Evolutionary conservation across 2,113 vertebrate species (phyloP).

Genomic region (Otus sunia): DNA sequence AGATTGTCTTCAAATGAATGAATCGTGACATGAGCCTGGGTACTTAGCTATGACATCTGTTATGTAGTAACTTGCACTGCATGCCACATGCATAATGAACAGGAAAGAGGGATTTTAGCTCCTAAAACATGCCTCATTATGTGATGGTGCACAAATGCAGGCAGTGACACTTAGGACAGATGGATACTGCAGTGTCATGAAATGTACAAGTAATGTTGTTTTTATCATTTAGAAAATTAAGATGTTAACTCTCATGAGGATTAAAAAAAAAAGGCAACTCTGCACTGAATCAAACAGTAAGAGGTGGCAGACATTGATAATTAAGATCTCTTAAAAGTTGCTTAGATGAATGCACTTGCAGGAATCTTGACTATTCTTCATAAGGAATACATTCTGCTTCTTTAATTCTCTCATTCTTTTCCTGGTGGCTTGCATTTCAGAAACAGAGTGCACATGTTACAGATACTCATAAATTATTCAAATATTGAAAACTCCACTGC

Average conservation of each 20-base stretch:
- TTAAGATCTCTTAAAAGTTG: not conserved
- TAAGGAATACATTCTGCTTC: not conserved
- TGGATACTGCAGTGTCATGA: conserved; percentile 41
- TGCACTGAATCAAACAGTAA: not conserved
- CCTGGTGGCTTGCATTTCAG: not conserved
- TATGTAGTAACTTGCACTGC: conserved; percentile 69
- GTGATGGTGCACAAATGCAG: conserved; percentile 37
- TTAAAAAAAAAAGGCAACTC: not conserved
- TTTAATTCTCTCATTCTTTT: not conserved
- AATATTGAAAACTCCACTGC: not conserved
- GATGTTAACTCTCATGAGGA: not conserved
- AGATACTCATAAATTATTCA: not conserved
- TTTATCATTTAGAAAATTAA: conserved; percentile 47
- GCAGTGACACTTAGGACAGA: conserved; percentile 40
- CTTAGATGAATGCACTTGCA: not conserved
- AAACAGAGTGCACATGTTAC: not conserved
- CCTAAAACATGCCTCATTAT: conserved; percentile 56
- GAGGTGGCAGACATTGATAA: not conserved
- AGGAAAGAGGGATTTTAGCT: conserved; percentile 53
- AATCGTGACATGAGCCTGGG: conserved; percentile 71
- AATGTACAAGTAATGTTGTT: conserved; percentile 27
- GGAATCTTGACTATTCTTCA: not conserved
- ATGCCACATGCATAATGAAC: conserved; percentile 69
- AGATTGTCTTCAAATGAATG: conserved; percentile 76
- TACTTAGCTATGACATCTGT: conserved; percentile 75